phyloP scores from a whole-genome alignment of 2,888 invertebrate genomes.

The Cosmia trapezina region DNA sequence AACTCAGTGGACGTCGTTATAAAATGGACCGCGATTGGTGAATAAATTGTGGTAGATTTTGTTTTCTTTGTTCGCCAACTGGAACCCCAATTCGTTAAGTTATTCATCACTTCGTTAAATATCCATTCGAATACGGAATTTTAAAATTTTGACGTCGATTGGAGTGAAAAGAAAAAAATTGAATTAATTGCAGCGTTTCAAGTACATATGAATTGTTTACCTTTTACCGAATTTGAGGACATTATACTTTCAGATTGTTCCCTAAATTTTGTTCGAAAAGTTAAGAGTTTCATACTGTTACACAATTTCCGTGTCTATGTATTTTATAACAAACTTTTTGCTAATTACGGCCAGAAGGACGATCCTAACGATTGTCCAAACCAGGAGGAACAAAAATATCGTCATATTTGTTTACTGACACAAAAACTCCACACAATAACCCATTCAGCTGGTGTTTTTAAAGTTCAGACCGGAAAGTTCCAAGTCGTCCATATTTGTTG shows the following conservation, averaged over 20 bases:
- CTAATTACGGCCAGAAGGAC: neutral
- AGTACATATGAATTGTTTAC: conserved; percentile 5
- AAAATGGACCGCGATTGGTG: conserved; percentile 52
- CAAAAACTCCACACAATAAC: conserved; percentile 2
- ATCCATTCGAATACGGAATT: conserved; percentile 40
- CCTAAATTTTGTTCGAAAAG: neutral
- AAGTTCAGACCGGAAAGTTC: neutral
- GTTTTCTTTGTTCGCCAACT: conserved; percentile 49
- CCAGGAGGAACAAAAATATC: neutral
- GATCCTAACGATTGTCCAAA: neutral
- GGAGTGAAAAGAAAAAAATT: conserved; percentile 23
- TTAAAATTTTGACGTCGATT: conserved; percentile 28
- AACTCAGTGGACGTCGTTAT: conserved; percentile 36
- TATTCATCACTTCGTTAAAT: conserved; percentile 56
- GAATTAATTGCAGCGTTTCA: conserved; percentile 28
- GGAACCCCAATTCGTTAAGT: conserved; percentile 41
- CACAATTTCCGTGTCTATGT: neutral
- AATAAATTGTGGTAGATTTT: conserved; percentile 53
- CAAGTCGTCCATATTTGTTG: conserved; percentile 20
- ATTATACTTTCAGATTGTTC: neutral
- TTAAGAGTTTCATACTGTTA: too few species aligned
- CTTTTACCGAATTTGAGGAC: neutral
- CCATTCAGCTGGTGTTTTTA: conserved; percentile 4
- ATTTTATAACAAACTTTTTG: neutral
- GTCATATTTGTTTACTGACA: conserved; percentile 12